phyloP scores from a whole-genome alignment of 1,140 invertebrate genomes.

The Marisa cornuarietis region DNA sequence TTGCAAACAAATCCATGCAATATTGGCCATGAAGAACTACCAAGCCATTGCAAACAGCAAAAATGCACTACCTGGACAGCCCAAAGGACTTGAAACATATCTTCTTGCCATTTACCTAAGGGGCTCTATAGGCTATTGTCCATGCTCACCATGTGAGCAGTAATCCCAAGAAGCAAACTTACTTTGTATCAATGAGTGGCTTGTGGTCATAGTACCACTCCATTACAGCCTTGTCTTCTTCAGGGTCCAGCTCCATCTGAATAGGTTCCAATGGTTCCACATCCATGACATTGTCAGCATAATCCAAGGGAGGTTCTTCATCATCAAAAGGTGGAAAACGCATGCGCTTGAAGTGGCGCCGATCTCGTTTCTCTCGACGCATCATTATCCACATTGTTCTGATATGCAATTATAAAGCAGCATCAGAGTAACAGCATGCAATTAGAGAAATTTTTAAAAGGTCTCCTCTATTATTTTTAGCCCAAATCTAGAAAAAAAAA shows the following conservation, averaged over 20 bases:
- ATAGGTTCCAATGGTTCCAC: slow-evolving; percentile 99
- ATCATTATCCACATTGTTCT: slow-evolving; percentile 99
- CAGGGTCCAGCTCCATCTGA: slow-evolving; percentile 96
- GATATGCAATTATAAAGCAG: slow-evolving; percentile 36
- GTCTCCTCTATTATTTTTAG: background rate
- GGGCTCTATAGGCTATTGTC: too few species aligned
- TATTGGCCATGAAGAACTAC: too few species aligned
- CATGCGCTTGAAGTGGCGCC: slow-evolving; percentile 99
- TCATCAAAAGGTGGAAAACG: slow-evolving; percentile 99
- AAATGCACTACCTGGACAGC: too few species aligned
- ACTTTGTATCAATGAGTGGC: slow-evolving; percentile 88
- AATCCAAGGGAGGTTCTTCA: slow-evolving; percentile 99
- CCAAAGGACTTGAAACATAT: too few species aligned
- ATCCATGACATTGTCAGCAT: slow-evolving; percentile 98
- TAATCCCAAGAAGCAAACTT: slow-evolving; percentile 10
- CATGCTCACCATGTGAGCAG: too few species aligned
- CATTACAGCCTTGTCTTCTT: slow-evolving; percentile 87
- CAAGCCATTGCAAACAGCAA: too few species aligned
- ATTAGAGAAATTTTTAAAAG: background rate
- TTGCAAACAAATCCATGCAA: too few species aligned
- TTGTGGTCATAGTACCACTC: slow-evolving; percentile 99
- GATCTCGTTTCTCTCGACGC: slow-evolving; percentile 97
- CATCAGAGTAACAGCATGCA: too few species aligned
- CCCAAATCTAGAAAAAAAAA: background rate
- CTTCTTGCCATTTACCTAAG: too few species aligned